Percentiles rank a stretch among this genome's conserved stretches.
Evolutionary conservation across 2,113 vertebrate genomes (phyloP).

Genomic region (Todiramphus saurophagus): DNA sequence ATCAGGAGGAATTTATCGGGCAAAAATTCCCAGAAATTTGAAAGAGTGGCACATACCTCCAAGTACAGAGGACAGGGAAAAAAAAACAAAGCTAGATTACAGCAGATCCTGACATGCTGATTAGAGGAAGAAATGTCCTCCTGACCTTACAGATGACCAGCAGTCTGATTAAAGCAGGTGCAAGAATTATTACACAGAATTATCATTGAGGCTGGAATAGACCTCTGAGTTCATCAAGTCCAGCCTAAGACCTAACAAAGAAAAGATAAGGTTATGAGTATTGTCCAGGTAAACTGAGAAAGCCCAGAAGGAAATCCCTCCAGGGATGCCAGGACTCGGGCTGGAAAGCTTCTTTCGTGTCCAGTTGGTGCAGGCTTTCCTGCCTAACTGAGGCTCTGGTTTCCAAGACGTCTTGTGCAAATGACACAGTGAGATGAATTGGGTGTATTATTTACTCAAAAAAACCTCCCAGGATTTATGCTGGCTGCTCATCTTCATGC

Average conservation of each 20-base stretch:
- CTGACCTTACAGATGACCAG: background rate
- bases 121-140: background rate
- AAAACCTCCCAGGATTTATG: background rate
- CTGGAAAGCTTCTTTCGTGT: background rate
- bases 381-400: background rate
- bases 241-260: no score
- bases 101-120: background rate
- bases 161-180: background rate
- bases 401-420: constrained; percentile 9
- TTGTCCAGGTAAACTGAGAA: constrained; percentile 25
- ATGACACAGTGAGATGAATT: background rate
- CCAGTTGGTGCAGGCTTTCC: background rate
- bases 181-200: background rate
- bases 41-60: background rate
- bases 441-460: background rate
- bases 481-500: background rate
- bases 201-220: no score
- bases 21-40: background rate
- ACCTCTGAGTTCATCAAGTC: no score
- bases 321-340: background rate
- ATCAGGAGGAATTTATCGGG: background rate
- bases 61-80: background rate
- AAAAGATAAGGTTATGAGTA: background rate
- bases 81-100: background rate
- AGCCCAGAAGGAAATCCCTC: constrained; percentile 3